Base-by-base conservation (phyloP, 2,797 vertebrate genomes). In the Leptodactylus fallax region DNA sequence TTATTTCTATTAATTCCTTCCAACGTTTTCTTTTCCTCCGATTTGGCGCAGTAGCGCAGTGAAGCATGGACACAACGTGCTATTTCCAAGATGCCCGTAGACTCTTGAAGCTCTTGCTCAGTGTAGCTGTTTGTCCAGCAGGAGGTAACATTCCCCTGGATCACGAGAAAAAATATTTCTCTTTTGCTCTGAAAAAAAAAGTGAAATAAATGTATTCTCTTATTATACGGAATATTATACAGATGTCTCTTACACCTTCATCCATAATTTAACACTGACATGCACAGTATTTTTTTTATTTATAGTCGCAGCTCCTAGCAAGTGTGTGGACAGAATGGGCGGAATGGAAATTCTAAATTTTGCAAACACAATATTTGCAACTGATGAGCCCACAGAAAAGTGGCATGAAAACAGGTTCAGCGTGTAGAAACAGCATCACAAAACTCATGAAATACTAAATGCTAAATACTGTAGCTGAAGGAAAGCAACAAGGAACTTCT, bases 81-180 rank as follows among this genome's bases (percentile, higher is more conserved):
- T 49, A 53, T 23, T 77, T 77, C 74, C 51, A 53, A 77, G 74
- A 77, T 7, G 21, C 49, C 23, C 47, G 1, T 49, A 23, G 49
- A 77, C 74, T 23, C 12, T 23, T 21, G 74, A 51, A 77, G 51
- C 49, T 25, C 47, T 10, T 19, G 53, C 53, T 79, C 77, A 56
- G 53, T 56, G 77, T 9, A 25, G 12, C 77, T 79, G 77, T 79
- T 79, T 79, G 77, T 79, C 77, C 77, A 79, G 77, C 17, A 79
- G 77, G 77, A 79, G 77, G 77, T 56, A 56, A 58, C 77, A 10
- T 56, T 17, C 25, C 17, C 25, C 23, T 58, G 77, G 53, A 58
- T 77, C 77, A 58, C 23, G 77, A 56, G 19, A 79, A 53, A 79
- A 79, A 56, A 79, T 79, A 79, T 79, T 79, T 79, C 23, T 79